Percentiles rank a stretch among this genome's conserved stretches.
phyloP scores from a whole-genome alignment of 2,888 invertebrate genomes.

The Corythucha ciliata region DNA sequence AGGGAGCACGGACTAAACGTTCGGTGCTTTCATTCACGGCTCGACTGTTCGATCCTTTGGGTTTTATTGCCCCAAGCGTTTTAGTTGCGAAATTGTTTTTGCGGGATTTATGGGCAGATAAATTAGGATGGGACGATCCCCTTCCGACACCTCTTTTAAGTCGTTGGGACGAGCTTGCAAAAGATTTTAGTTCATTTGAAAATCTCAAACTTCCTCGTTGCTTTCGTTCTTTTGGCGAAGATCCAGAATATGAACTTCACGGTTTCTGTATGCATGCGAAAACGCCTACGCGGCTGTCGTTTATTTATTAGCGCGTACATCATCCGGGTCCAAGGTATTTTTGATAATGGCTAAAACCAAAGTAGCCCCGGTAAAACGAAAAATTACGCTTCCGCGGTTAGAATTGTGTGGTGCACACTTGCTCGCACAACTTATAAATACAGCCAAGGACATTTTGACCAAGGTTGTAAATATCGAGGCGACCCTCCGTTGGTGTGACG shows the following conservation, averaged over 20 bases:
- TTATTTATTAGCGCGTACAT: neutral
- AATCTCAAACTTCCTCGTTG: no score
- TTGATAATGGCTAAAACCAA: neutral
- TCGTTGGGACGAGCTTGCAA: no score
- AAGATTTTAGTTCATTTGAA: no score
- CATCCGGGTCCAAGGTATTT: neutral
- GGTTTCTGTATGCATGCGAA: neutral
- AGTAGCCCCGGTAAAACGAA: neutral
- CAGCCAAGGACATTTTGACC: neutral
- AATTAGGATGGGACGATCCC: neutral
- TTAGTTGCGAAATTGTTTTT: neutral
- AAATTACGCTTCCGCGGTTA: neutral
- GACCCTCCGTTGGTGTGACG: neutral
- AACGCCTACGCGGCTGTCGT: neutral
- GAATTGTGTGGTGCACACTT: neutral
- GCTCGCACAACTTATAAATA: neutral
- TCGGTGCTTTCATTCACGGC: neutral
- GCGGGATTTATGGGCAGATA: neutral
- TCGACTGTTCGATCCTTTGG: neutral
- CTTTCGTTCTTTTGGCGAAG: no score
- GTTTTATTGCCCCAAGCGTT: neutral
- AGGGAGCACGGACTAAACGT: neutral
- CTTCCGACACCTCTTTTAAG: neutral
- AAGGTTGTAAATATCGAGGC: neutral
- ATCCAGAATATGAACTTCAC: neutral